These are phyloP conservation scores for Drosophila grimshawi DNA, from an alignment of 1,140 invertebrate species.

Conservation along the genomic window DNA sequence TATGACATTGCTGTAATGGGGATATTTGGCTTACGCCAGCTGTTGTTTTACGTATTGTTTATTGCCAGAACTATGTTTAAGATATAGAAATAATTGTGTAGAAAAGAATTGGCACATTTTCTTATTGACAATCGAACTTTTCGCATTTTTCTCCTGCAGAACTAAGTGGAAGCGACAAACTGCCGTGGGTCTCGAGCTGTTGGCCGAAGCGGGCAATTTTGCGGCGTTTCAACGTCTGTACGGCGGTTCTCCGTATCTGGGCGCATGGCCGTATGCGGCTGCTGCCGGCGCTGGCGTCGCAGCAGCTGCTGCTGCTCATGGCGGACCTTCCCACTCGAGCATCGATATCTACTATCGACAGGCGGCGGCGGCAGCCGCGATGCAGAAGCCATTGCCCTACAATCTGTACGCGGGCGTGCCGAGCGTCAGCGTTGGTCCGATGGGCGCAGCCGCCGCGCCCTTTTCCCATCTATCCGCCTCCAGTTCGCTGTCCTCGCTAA, in stretches of 20 bases:
- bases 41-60: no score
- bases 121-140: not conserved
- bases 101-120: not conserved
- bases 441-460: slow-evolving; percentile 61
- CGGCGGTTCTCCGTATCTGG: slow-evolving; percentile 89
- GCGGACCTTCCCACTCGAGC: slow-evolving; percentile 87
- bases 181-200: slow-evolving; percentile 96
- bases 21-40: no score
- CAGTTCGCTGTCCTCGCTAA: slow-evolving; percentile 82
- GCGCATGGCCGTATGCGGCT: slow-evolving; percentile 87
- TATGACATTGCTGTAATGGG: no score
- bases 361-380: slow-evolving; percentile 88
- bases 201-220: slow-evolving; percentile 98
- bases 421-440: slow-evolving; percentile 58
- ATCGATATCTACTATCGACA: slow-evolving; percentile 92
- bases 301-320: slow-evolving; percentile 78
- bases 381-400: slow-evolving; percentile 95
- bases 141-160: slow-evolving; percentile 87
- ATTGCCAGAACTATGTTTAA: no score
- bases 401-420: slow-evolving; percentile 85
- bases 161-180: slow-evolving; percentile 99
- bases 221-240: slow-evolving; percentile 98
- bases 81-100: no score
- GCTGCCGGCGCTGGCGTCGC: slow-evolving; percentile 75
- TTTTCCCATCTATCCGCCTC: slow-evolving; percentile 84